Conservation (phyloP, 2,113 vertebrate species). For the Pampusana beccarii region DNA sequence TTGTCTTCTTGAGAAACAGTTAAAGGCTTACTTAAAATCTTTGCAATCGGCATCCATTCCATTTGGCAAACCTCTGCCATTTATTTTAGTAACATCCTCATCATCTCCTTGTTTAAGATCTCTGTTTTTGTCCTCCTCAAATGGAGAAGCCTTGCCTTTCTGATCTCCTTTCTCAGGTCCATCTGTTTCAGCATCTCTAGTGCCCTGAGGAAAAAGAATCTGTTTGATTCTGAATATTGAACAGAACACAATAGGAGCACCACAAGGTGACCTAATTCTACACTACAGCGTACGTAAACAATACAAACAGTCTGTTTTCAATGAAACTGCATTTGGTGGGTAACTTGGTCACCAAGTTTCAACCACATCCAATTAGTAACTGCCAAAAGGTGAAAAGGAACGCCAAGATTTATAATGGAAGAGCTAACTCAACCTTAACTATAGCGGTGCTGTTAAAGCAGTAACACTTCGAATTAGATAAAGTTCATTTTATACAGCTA, state of each 20-base stretch:
- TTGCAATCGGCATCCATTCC: conserved; percentile 99
- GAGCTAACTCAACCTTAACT: conserved; percentile 77
- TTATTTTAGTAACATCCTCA: conserved; percentile 89
- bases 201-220: conserved; percentile 86
- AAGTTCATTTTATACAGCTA: neutral
- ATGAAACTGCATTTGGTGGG: conserved; percentile 54
- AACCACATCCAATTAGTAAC: conserved; percentile 68
- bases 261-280: conserved; percentile 73
- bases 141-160: conserved; percentile 92
- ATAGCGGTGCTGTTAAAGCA: conserved; percentile 67
- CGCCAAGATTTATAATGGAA: conserved; percentile 75
- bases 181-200: conserved; percentile 91
- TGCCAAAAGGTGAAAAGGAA: conserved; percentile 58
- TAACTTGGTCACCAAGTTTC: conserved; percentile 62
- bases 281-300: conserved; percentile 64
- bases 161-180: conserved; percentile 90
- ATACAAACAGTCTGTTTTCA: conserved; percentile 62
- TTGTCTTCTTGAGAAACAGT: conserved; percentile 71
- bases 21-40: conserved; percentile 95
- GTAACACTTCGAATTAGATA: conserved; percentile 45
- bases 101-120: conserved; percentile 94
- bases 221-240: conserved; percentile 78
- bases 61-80: conserved; percentile 92
- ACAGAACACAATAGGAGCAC: conserved; percentile 73
- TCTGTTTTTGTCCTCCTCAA: conserved; percentile 95